These are phyloP conservation scores for Polia nebulosa DNA, from an alignment of 2,888 invertebrate species.

Conservation along the genomic window DNA sequence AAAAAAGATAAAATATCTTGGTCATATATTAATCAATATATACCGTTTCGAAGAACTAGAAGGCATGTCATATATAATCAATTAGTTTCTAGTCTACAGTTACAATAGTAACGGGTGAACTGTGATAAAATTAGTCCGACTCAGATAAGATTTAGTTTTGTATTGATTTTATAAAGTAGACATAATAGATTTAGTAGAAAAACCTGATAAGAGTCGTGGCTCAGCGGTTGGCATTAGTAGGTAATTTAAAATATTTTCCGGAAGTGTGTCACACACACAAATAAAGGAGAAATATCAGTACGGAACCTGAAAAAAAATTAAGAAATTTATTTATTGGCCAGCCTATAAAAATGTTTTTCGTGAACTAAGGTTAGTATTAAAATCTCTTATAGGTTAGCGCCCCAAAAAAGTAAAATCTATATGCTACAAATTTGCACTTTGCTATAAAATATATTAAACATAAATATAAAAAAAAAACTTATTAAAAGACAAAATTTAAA, in stretches of 20 bases:
- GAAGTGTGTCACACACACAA: too few relatives aligned
- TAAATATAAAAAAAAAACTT: too few relatives aligned
- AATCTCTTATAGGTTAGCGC: too few relatives aligned
- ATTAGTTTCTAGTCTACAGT: slow-evolving; percentile 24
- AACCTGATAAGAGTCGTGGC: slow-evolving; percentile 1
- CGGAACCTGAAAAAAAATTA: too few relatives aligned
- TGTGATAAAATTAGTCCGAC: slow-evolving; percentile 29
- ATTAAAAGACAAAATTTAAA: too few relatives aligned
- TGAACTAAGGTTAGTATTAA: too few relatives aligned
- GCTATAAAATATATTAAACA: too few relatives aligned
- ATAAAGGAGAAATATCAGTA: too few relatives aligned
- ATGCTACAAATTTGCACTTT: too few relatives aligned
- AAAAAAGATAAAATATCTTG: slow-evolving; percentile 11
- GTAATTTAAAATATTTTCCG: neutral
- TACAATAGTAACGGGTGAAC: slow-evolving; percentile 21
- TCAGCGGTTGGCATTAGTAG: neutral
- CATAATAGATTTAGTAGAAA: slow-evolving; percentile 10
- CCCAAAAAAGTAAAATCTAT: too few relatives aligned
- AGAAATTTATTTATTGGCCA: too few relatives aligned
- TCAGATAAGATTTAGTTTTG: slow-evolving; percentile 40
- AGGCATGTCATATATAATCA: slow-evolving; percentile 24
- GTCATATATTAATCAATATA: slow-evolving; percentile 1
- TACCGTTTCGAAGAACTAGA: slow-evolving; percentile 3
- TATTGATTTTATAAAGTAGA: slow-evolving; percentile 26
- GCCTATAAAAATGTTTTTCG: too few relatives aligned